phyloP scores from a whole-genome alignment of 2,797 vertebrate species.

The Champsocephalus gunnari region DNA sequence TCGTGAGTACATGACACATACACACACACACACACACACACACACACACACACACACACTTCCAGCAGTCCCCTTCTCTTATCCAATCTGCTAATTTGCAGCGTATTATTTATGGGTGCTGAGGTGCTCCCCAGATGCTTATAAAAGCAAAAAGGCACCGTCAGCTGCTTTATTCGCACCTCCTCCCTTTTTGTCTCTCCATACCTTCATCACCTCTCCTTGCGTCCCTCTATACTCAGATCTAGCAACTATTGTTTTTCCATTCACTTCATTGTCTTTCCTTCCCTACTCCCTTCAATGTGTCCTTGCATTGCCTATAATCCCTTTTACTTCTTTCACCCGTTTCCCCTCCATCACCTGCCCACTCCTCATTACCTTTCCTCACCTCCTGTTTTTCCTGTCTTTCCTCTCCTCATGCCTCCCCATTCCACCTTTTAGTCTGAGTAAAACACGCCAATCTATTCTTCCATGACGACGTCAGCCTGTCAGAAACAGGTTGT shows the following conservation, averaged over 20 bases:
- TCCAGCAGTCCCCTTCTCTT: constrained; percentile 51
- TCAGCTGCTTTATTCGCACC: constrained; percentile 71
- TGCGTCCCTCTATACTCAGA: constrained; percentile 7
- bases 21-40: constrained; percentile 36
- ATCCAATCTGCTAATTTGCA: constrained; percentile 84
- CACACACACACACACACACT: constrained; percentile 33
- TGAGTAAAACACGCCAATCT: constrained; percentile 23
- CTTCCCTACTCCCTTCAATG: constrained; percentile 13
- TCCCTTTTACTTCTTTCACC: neutral
- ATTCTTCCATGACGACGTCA: constrained; percentile 6
- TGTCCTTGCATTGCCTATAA: constrained; percentile 4
- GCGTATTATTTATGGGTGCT: constrained; percentile 81
- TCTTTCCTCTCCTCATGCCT: neutral
- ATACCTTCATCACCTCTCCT: neutral
- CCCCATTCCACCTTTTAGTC: constrained; percentile 19
- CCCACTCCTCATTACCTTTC: constrained; percentile 10
- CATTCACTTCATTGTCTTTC: too few relatives aligned
- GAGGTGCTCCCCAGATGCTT: constrained; percentile 73
- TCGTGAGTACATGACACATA: constrained; percentile 10
- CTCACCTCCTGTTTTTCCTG: constrained; percentile 6
- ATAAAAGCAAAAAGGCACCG: constrained; percentile 70
- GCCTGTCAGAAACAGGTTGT: constrained; percentile 23
- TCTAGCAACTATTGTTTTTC: too few relatives aligned
- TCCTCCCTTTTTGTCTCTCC: constrained; percentile 13
- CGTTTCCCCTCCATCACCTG: constrained; percentile 8